Base-by-base conservation (phyloP, 2,797 vertebrate species). In the Anguilla obscura region DNA sequence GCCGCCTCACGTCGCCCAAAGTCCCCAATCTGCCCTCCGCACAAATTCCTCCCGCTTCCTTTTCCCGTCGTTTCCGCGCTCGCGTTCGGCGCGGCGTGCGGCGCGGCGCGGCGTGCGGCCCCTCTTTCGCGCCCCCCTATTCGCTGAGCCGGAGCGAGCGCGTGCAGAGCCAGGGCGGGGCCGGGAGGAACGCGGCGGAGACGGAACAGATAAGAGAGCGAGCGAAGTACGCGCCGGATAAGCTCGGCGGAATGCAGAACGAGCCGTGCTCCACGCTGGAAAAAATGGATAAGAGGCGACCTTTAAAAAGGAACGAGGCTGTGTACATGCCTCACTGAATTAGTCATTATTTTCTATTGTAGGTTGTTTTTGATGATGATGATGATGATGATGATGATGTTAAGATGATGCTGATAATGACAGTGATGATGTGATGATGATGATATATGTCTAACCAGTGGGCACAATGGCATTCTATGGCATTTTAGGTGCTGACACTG, bases 221-320 rank as follows among this genome's bases (percentile, higher is more conserved):
- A 71, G 27, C 12, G 69, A 71, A 30, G 69, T 12, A 18, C 8
- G 33, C 18, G 33, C 16, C 12, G 40, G 74, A 36, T 36, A 79
- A 16, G 27, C 1, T 1, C 3, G 3, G 30, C 12, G 14, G 33
- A 79, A 79, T 40, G 33, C 54, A 74, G 87, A 63, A 87, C 87
- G 93, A 95, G 95, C 94, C 90, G 87, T 90, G 90, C 36, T 36
- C 36, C 36, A 36, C 1, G 36, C 36, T 36, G 36, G 36, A 36
- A 36, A 36, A 36, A 36, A 36, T 36, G 36, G 36, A 36, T 36
- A 36, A 36, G 36, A 36, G 36, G 36, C 36, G 36, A 36, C 36
- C 36, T 36, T 36, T 36, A 36, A 36, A 36, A 36, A 36, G 33
- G 36, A 1, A 36, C 36, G 36, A 36, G 1, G 36, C 36, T 36